Conservation (phyloP, 2,888 invertebrate species). For the Hoplodrina blanda region DNA sequence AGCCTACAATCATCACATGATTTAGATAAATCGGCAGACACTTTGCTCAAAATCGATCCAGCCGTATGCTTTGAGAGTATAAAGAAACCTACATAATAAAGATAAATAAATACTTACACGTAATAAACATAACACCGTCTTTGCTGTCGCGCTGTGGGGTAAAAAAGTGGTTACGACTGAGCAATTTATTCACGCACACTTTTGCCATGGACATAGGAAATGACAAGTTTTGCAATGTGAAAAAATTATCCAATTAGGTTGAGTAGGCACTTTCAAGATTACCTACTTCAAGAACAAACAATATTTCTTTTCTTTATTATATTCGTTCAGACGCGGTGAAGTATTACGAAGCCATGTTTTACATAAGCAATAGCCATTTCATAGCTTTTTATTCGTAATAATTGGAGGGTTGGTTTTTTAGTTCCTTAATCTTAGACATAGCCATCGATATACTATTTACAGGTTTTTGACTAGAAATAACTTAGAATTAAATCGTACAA, state of each 20-base stretch:
- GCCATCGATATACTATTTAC: background rate
- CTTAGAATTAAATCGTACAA: no score
- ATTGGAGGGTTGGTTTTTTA: slow-evolving; percentile 27
- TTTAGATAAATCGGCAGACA: no score
- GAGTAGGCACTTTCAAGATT: slow-evolving; percentile 57
- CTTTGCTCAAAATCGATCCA: no score
- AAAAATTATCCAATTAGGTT: slow-evolving; percentile 55
- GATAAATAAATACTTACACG: no score
- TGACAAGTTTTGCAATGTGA: slow-evolving; percentile 50
- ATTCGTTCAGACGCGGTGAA: slow-evolving; percentile 38
- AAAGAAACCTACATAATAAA: no score
- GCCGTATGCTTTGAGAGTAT: no score
- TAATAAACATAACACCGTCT: no score
- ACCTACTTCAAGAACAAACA: slow-evolving; percentile 56
- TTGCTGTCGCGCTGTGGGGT: background rate
- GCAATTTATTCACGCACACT: slow-evolving; percentile 25
- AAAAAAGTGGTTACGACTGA: slow-evolving; percentile 18
- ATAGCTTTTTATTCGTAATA: slow-evolving; percentile 36
- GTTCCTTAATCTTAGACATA: slow-evolving; percentile 1
- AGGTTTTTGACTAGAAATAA: background rate
- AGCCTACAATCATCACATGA: no score
- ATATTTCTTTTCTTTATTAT: slow-evolving; percentile 60
- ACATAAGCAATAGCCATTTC: slow-evolving; percentile 26
- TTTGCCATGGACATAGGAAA: slow-evolving; percentile 28
- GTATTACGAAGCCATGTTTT: slow-evolving; percentile 31